These are phyloP conservation scores for Cactoblastis cactorum DNA, from an alignment of 2,888 invertebrate species.

Conservation along the genomic window DNA sequence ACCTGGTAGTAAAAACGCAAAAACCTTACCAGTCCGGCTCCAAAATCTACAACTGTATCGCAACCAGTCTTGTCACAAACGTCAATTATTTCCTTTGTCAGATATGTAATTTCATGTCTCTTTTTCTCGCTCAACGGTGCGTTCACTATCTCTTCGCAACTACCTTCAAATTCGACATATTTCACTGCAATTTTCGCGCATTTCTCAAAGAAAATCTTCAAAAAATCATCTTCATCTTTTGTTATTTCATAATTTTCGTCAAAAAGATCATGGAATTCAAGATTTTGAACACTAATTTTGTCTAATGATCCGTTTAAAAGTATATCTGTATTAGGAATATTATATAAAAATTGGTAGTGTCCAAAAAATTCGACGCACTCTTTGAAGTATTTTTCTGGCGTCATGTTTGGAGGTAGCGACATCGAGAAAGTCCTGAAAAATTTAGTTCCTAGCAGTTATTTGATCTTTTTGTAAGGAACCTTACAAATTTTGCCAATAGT, in stretches of 20 bases:
- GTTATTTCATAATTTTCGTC: conserved; percentile 31
- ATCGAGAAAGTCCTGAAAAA: conserved; percentile 28
- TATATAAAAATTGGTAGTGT: conserved; percentile 81
- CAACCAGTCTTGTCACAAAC: conserved; percentile 68
- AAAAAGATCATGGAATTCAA: conserved; percentile 35
- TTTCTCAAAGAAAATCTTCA: conserved; percentile 39
- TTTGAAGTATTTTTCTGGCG: conserved; percentile 72
- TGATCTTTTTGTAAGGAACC: too few relatives aligned
- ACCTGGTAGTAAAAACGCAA: background rate
- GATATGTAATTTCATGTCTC: conserved; percentile 82
- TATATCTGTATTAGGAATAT: conserved; percentile 82
- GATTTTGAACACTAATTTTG: conserved; percentile 63
- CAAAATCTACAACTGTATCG: conserved; percentile 83
- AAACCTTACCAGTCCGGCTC: conserved; percentile 84
- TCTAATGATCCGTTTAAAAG: conserved; percentile 76
- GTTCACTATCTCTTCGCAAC: conserved; percentile 32
- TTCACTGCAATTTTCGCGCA: conserved; percentile 34
- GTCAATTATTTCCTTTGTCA: conserved; percentile 77
- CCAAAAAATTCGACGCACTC: conserved; percentile 78
- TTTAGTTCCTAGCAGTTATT: too few relatives aligned
- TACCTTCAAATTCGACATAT: conserved; percentile 31
- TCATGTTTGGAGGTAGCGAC: conserved; percentile 44
- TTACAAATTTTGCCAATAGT: too few relatives aligned
- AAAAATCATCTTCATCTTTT: conserved; percentile 29
- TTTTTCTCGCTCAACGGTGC: conserved; percentile 81